Percentiles rank a stretch among this genome's conserved stretches.
These are phyloP conservation scores for Sebastes kiyomatsui DNA, from an alignment of 2,797 vertebrate species.

Conservation along the genomic window DNA sequence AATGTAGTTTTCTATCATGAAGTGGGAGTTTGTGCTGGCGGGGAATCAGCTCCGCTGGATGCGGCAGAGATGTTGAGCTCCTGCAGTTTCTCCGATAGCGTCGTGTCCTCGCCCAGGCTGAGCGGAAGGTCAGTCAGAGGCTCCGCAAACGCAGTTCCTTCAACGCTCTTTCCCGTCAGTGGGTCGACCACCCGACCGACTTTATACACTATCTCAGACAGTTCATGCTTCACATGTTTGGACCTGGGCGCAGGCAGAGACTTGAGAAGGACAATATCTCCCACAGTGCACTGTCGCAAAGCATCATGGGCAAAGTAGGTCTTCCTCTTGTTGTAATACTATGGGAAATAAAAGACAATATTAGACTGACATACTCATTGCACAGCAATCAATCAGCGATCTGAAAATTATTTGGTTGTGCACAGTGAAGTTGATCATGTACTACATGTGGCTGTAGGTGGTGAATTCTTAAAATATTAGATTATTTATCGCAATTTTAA, in stretches of 20 bases:
- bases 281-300: conserved; percentile 88
- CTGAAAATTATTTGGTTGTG: background rate
- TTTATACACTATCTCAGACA: conserved; percentile 93
- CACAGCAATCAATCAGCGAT: background rate
- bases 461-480: background rate
- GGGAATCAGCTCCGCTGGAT: conserved; percentile 40
- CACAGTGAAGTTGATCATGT: background rate
- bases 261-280: conserved; percentile 94
- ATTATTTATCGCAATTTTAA: background rate
- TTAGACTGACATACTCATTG: background rate
- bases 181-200: conserved; percentile 94
- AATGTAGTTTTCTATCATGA: conserved; percentile 23
- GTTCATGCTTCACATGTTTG: conserved; percentile 95
- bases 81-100: conserved; percentile 84
- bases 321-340: conserved; percentile 98
- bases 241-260: conserved; percentile 87
- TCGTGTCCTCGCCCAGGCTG: conserved; percentile 55
- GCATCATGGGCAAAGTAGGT: conserved; percentile 97
- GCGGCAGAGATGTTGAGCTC: conserved; percentile 84
- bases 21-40: conserved; percentile 8
- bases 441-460: background rate
- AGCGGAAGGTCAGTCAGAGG: conserved; percentile 75
- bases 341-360: conserved; percentile 1
- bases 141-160: conserved; percentile 87
- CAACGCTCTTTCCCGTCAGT: conserved; percentile 89